Percentiles rank a stretch among this genome's conserved stretches.
Conservation (phyloP, 2,113 vertebrate species). For the Engystomops pustulosus region DNA sequence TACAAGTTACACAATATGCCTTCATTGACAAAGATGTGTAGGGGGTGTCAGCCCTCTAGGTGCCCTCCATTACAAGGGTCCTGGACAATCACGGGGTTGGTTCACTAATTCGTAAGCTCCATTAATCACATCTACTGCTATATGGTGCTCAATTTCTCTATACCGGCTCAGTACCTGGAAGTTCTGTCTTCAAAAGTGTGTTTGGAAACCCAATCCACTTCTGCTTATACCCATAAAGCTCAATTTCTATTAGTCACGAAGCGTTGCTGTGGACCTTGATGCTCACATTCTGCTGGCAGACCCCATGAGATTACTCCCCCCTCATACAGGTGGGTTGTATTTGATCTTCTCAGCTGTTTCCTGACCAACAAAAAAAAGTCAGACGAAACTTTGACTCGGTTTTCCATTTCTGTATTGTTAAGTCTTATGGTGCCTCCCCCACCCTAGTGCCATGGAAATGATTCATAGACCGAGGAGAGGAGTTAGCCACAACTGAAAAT, state of each 20-base stretch:
- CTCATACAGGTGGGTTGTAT: slow-evolving; percentile 45
- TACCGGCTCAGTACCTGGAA: no score
- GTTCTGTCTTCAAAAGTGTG: no score
- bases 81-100: no score
- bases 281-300: neutral
- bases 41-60: no score
- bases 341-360: slow-evolving; percentile 42
- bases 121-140: no score
- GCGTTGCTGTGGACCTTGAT: neutral
- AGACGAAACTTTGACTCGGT: neutral
- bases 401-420: slow-evolving; percentile 15
- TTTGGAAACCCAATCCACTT: no score
- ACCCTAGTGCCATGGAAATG: slow-evolving; percentile 35
- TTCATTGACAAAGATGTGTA: no score
- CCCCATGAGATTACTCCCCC: neutral
- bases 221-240: no score
- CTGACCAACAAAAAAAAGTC: neutral
- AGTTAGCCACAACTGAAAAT: slow-evolving; percentile 40
- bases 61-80: no score
- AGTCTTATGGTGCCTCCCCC: slow-evolving; percentile 3
- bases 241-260: neutral
- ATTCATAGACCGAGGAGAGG: slow-evolving; percentile 37
- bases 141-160: no score
- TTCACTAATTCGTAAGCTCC: no score
- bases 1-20: no score